These are phyloP conservation scores for Hybognathus amarus DNA, from an alignment of 2,797 vertebrate species.

Conservation along the genomic window DNA sequence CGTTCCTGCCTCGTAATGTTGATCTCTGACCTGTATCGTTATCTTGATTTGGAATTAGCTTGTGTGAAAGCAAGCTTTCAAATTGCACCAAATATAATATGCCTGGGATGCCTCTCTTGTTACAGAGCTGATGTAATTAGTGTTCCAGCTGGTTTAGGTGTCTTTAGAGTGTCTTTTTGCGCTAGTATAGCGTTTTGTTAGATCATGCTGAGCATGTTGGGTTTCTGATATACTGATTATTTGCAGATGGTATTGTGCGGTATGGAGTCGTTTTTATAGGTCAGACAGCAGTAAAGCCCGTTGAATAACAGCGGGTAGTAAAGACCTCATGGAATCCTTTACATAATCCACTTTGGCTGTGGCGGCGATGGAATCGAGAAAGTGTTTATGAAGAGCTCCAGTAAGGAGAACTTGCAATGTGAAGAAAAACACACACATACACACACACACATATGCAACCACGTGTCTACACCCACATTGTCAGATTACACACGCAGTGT, in stretches of 20 bases:
- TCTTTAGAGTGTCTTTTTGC: neutral
- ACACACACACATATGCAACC: conserved; percentile 16
- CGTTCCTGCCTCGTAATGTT: neutral
- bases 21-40: neutral
- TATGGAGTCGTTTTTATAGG: conserved; percentile 33
- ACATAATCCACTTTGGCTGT: conserved; percentile 52
- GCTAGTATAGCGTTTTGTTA: neutral
- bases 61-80: conserved; percentile 17
- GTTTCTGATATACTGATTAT: conserved; percentile 27
- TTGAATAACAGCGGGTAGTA: conserved; percentile 52
- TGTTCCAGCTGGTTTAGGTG: neutral
- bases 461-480: conserved; percentile 19
- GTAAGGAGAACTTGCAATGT: conserved; percentile 1
- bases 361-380: conserved; percentile 1
- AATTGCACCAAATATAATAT: conserved; percentile 24
- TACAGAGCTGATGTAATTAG: conserved; percentile 1
- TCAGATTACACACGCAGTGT: conserved; percentile 40
- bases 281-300: conserved; percentile 47
- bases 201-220: neutral
- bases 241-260: conserved; percentile 5
- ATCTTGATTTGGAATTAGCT: conserved; percentile 37
- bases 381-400: conserved; percentile 23
- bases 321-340: conserved; percentile 54
- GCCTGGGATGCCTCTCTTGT: neutral
- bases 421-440: conserved; percentile 4